Percentiles rank a stretch among this genome's conserved stretches.
Conservation (phyloP, 2,888 invertebrate genomes). For the Ormyrus labotus region DNA sequence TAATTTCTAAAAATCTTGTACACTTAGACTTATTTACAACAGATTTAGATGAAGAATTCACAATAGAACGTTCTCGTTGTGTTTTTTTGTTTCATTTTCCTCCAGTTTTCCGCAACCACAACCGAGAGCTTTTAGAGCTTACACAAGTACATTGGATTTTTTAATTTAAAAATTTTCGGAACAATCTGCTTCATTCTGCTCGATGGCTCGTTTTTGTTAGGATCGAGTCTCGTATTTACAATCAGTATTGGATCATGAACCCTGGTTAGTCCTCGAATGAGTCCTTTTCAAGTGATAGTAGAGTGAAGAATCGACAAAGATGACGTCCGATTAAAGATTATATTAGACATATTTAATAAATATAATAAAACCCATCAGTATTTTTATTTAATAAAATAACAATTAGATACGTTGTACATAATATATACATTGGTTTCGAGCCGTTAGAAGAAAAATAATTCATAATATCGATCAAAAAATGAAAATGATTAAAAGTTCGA, state of each 20-base stretch:
- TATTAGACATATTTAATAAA: no score
- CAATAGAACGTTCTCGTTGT: slow-evolving; percentile 43
- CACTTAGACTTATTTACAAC: slow-evolving; percentile 61
- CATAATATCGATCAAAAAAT: no score
- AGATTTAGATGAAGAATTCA: slow-evolving; percentile 45
- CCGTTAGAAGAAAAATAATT: no score
- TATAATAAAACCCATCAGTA: no score
- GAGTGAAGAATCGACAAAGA: slow-evolving; percentile 10
- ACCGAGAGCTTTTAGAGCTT: slow-evolving; percentile 19
- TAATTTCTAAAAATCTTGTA: slow-evolving; percentile 58
- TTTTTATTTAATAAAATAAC: background rate
- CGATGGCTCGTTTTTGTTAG: slow-evolving; percentile 12
- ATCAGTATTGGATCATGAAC: slow-evolving; percentile 69
- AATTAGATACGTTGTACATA: background rate
- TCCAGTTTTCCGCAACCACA: background rate
- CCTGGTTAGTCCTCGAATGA: slow-evolving; percentile 74
- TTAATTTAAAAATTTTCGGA: background rate
- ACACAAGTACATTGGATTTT: slow-evolving; percentile 23
- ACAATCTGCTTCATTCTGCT: slow-evolving; percentile 24
- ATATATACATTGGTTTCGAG: no score
- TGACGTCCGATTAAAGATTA: slow-evolving; percentile 4
- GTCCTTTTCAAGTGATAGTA: slow-evolving; percentile 33
- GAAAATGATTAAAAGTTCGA: no score
- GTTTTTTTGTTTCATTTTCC: slow-evolving; percentile 11
- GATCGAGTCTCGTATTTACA: slow-evolving; percentile 64